Evolutionary conservation across 2,797 vertebrate species (phyloP).

Genomic region (Delichon dasypus): DNA sequence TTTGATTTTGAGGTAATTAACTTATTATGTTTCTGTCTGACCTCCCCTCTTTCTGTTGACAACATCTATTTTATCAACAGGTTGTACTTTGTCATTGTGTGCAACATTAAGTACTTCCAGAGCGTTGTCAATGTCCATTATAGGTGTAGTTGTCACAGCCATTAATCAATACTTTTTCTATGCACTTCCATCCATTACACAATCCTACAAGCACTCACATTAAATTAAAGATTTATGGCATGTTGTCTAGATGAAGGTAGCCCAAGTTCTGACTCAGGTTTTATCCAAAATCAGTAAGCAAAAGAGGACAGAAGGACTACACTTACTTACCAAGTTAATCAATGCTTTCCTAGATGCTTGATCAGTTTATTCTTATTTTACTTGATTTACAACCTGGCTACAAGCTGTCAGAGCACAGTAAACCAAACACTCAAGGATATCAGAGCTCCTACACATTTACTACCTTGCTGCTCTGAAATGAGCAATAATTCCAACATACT

Average conservation of each 20-base stretch:
- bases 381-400: background rate
- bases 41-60: background rate
- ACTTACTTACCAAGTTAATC: background rate
- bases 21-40: background rate
- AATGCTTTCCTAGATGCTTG: background rate
- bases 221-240: background rate
- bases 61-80: background rate
- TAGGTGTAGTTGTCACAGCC: background rate
- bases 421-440: background rate
- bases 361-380: constrained; percentile 2
- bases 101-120: background rate
- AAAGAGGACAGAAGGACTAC: background rate
- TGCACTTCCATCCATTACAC: background rate
- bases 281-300: background rate
- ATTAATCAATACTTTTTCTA: constrained; percentile 3
- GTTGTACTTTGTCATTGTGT: background rate
- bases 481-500: background rate
- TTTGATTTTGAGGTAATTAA: background rate
- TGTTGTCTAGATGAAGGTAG: background rate
- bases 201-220: background rate
- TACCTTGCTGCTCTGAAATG: background rate
- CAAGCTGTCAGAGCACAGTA: background rate
- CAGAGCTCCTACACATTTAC: background rate
- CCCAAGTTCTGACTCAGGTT: background rate
- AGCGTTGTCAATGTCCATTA: background rate